These are phyloP conservation scores for Otolemur garnettii DNA, from an alignment of 2,113 vertebrate genomes.

Conservation along the genomic window DNA sequence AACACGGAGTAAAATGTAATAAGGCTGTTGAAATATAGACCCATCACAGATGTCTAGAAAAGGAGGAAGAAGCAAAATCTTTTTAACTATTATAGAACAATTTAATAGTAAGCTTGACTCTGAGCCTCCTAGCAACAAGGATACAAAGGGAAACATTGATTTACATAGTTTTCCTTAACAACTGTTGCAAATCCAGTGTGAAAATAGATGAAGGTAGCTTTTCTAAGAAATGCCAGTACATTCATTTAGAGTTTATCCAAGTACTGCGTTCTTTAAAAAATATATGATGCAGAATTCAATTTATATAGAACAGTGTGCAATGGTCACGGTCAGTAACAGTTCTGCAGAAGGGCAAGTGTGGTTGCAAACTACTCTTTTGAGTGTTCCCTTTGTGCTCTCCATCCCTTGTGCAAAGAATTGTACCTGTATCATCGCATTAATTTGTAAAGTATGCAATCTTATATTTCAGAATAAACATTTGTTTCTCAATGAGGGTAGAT, in stretches of 20 bases:
- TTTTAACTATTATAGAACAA: neutral
- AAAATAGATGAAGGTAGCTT: constrained; percentile 1
- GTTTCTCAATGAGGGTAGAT: neutral
- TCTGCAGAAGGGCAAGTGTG: neutral
- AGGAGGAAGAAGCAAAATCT: neutral
- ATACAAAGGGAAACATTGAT: constrained; percentile 15
- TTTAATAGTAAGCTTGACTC: constrained; percentile 15
- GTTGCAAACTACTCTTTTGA: neutral
- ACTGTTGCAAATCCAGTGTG: neutral
- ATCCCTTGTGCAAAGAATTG: neutral
- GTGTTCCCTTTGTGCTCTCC: neutral
- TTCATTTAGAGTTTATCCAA: neutral
- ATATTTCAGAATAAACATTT: constrained; percentile 31
- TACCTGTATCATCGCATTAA: neutral
- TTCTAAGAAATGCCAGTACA: constrained; percentile 45
- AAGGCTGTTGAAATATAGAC: constrained; percentile 36
- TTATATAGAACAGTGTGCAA: neutral
- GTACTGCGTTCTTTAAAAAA: constrained; percentile 29
- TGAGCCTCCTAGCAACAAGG: neutral
- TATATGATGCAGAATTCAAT: neutral
- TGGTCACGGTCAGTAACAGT: neutral
- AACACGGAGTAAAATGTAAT: constrained; percentile 28
- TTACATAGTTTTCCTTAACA: constrained; percentile 41
- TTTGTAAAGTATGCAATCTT: neutral
- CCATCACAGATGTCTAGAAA: neutral